Conservation (phyloP, 2,797 vertebrate species). For the Syngnathus acus region DNA sequence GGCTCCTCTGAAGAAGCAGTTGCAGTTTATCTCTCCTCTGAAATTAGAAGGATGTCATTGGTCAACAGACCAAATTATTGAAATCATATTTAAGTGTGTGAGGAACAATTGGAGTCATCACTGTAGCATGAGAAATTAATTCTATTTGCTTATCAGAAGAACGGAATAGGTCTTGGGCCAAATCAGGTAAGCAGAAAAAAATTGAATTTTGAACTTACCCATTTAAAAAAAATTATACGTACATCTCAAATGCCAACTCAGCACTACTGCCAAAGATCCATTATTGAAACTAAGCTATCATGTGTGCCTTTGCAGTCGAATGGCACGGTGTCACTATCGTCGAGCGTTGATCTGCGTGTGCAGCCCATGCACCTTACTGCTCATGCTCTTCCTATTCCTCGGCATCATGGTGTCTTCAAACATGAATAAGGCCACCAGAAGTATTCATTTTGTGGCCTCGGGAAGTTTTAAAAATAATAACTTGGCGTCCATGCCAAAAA, state of each 20-base stretch:
- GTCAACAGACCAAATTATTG: not conserved
- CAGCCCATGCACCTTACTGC: constrained; percentile 35
- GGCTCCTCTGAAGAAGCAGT: not conserved
- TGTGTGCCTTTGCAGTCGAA: constrained; percentile 42
- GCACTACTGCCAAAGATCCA: not conserved
- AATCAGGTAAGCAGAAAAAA: constrained; percentile 8
- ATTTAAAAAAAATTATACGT: no score
- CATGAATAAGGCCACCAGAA: not conserved
- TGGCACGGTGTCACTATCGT: constrained; percentile 37
- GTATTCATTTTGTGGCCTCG: constrained; percentile 26
- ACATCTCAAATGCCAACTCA: not conserved
- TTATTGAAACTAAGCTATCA: not conserved
- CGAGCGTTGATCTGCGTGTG: constrained; percentile 46
- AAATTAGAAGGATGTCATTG: not conserved
- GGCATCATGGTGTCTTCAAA: not conserved
- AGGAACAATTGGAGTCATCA: not conserved
- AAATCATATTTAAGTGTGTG: not conserved
- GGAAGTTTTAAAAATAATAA: constrained; percentile 6
- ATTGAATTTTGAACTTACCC: not conserved
- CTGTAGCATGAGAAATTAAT: not conserved
- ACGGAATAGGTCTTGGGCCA: not conserved
- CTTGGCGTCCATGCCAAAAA: constrained; percentile 21
- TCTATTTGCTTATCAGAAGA: not conserved
- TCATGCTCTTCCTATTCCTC: constrained; percentile 32
- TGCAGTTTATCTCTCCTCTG: not conserved